Conservation (phyloP, 2,888 invertebrate species). For the Automeris io region DNA sequence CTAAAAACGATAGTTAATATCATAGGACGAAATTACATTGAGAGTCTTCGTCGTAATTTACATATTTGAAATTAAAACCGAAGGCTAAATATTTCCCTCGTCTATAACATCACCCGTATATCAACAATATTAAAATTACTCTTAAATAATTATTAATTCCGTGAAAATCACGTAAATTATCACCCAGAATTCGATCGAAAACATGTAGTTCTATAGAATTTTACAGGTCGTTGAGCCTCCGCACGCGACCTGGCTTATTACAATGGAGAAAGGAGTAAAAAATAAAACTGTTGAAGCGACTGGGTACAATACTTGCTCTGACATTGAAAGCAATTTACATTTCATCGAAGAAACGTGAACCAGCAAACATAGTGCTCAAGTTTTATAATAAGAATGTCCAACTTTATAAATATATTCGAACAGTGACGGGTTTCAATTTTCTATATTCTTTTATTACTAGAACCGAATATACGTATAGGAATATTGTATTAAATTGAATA, state of each 20-base stretch:
- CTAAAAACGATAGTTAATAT: too few species aligned
- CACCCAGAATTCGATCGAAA: too few species aligned
- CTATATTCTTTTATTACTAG: background rate
- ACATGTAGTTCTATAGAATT: conserved; percentile 28
- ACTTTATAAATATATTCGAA: background rate
- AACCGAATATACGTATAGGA: background rate
- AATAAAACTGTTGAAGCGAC: conserved; percentile 8
- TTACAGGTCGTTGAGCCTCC: conserved; percentile 39
- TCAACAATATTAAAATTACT: too few species aligned
- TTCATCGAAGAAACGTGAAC: conserved; percentile 26
- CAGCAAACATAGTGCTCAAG: conserved; percentile 27
- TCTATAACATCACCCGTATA: too few species aligned
- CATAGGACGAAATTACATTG: too few species aligned
- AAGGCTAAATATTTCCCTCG: too few species aligned
- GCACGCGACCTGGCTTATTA: conserved; percentile 44
- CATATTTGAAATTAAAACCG: too few species aligned
- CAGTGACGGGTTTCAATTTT: background rate
- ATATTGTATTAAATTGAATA: background rate
- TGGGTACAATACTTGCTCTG: conserved; percentile 27
- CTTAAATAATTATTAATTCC: too few species aligned
- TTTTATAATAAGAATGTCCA: conserved; percentile 35
- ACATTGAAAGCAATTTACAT: conserved; percentile 41
- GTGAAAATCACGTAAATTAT: too few species aligned
- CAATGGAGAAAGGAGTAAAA: conserved; percentile 63
- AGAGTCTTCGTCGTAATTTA: too few species aligned